These are phyloP conservation scores for Ormyrus thymus DNA, from an alignment of 2,888 invertebrate species.

Conservation along the genomic window DNA sequence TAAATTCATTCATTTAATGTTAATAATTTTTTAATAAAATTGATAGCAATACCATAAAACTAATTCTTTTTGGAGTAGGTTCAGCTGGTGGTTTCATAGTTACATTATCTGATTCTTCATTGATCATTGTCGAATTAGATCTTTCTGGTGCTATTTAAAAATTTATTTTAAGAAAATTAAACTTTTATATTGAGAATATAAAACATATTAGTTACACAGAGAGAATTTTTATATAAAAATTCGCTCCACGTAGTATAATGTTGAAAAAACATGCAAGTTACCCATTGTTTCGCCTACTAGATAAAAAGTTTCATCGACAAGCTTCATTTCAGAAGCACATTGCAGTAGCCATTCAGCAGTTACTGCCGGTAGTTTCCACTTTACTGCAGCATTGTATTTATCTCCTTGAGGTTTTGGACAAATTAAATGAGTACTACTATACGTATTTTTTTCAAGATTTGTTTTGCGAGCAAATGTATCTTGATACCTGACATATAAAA, in stretches of 20 bases:
- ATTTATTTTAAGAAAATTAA: conserved; percentile 9
- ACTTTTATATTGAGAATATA: not conserved
- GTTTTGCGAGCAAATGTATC: conserved; percentile 81
- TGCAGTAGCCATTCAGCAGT: conserved; percentile 85
- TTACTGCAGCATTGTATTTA: conserved; percentile 88
- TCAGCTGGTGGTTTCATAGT: conserved; percentile 56
- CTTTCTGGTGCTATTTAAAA: conserved; percentile 58
- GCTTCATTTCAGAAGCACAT: conserved; percentile 79
- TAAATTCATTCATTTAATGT: not conserved
- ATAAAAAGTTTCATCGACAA: conserved; percentile 78
- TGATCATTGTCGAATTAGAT: conserved; percentile 10
- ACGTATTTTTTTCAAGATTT: conserved; percentile 74
- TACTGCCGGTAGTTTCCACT: conserved; percentile 91
- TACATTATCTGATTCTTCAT: conserved; percentile 18
- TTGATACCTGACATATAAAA: conserved; percentile 75
- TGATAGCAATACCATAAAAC: too few relatives aligned
- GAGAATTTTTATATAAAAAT: too few relatives aligned
- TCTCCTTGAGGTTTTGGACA: conserved; percentile 85
- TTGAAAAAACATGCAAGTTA: conserved; percentile 52
- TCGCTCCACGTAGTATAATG: too few relatives aligned
- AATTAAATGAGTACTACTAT: conserved; percentile 88
- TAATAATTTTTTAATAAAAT: not conserved
- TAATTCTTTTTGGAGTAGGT: conserved; percentile 44
- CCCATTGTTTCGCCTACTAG: conserved; percentile 79
- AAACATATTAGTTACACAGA: too few relatives aligned